Conservation (phyloP, 2,888 invertebrate genomes). For the Chelonus formosanus region DNA sequence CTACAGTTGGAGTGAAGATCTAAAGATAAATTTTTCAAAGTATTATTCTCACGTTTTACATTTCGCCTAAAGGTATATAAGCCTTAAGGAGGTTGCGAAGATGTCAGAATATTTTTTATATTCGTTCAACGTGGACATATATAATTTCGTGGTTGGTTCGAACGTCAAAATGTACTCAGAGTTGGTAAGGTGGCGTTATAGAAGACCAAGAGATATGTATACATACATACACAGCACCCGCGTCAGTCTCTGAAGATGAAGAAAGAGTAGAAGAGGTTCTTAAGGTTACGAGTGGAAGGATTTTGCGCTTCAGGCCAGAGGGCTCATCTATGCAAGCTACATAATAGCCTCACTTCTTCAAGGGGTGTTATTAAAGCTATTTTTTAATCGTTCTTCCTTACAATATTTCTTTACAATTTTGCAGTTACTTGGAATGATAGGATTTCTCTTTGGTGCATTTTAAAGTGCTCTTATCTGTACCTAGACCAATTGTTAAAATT, state of each 20-base stretch:
- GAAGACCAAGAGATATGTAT: slow-evolving; percentile 48
- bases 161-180: slow-evolving; percentile 55
- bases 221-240: slow-evolving; percentile 37
- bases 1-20: neutral
- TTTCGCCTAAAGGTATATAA: neutral
- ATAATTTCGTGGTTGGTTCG: slow-evolving; percentile 60
- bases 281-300: slow-evolving; percentile 39
- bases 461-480: neutral
- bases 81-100: slow-evolving; percentile 1
- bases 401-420: neutral
- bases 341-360: slow-evolving; percentile 9
- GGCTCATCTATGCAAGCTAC: slow-evolving; percentile 18
- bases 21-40: slow-evolving; percentile 8
- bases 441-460: slow-evolving; percentile 1
- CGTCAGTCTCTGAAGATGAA: slow-evolving; percentile 39
- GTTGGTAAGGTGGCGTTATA: slow-evolving; percentile 47
- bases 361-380: slow-evolving; percentile 27
- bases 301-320: slow-evolving; percentile 24
- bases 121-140: slow-evolving; percentile 43
- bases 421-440: slow-evolving; percentile 4
- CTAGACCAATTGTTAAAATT: no score
- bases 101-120: slow-evolving; percentile 20
- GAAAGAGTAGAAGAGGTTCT: slow-evolving; percentile 40
- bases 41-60: slow-evolving; percentile 13
- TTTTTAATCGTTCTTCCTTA: slow-evolving; percentile 14